These are phyloP conservation scores for Enteromius fasciolatus DNA, from an alignment of 2,797 vertebrate genomes.

Conservation along the genomic window DNA sequence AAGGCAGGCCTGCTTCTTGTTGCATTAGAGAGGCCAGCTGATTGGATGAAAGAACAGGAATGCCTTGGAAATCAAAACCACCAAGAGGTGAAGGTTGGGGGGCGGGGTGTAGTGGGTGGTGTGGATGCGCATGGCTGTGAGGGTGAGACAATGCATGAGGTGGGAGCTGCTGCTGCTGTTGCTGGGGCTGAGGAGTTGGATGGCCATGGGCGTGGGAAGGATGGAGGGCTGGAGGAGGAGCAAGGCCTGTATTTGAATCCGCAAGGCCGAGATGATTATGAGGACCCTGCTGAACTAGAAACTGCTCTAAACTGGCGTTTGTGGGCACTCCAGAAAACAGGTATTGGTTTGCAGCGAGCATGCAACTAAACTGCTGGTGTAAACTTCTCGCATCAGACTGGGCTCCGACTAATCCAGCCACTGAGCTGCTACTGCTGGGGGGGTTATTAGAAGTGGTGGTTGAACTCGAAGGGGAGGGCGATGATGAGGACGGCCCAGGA, in stretches of 20 bases:
- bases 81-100: constrained; percentile 78
- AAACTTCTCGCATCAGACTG: constrained; percentile 83
- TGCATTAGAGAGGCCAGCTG: constrained; percentile 84
- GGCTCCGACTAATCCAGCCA: constrained; percentile 74
- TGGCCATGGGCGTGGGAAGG: constrained; percentile 77
- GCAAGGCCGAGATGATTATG: constrained; percentile 78
- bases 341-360: constrained; percentile 85
- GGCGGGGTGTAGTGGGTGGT: constrained; percentile 81
- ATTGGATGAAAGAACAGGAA: constrained; percentile 83
- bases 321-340: constrained; percentile 82
- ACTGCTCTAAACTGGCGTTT: constrained; percentile 84
- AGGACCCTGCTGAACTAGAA: constrained; percentile 81
- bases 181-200: constrained; percentile 74
- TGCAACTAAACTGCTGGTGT: constrained; percentile 86
- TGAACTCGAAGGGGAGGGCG: constrained; percentile 77
- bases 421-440: constrained; percentile 76
- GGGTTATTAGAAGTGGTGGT: constrained; percentile 75
- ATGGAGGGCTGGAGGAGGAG: constrained; percentile 81
- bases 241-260: constrained; percentile 76
- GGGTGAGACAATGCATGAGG: constrained; percentile 80
- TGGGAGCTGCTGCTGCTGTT: constrained; percentile 80
- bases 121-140: constrained; percentile 81
- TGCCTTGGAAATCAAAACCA: constrained; percentile 83
- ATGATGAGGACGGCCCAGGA: constrained; percentile 75
- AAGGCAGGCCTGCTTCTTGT: constrained; percentile 79